Evolutionary conservation across 1,140 invertebrate species (phyloP).

Genomic region (Globodera ellingtonae): DNA sequence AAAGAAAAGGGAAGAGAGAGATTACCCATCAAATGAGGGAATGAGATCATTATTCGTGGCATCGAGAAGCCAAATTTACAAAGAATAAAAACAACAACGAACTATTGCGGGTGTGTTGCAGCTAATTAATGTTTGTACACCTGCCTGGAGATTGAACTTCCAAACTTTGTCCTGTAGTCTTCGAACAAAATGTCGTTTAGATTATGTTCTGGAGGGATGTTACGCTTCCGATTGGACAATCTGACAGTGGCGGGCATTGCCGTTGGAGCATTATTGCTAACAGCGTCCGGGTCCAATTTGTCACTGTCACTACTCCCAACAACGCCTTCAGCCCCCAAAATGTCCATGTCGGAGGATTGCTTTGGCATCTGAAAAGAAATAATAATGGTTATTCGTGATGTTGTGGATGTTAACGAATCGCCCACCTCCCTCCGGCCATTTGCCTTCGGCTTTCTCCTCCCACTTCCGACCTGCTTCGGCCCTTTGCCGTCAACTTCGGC

Average conservation of each 20-base stretch:
- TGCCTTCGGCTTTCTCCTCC: neutral
- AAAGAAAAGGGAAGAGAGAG: no score
- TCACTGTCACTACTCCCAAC: no score
- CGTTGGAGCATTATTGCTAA: no score
- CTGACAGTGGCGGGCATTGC: neutral
- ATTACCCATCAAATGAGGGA: no score
- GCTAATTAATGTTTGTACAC: neutral
- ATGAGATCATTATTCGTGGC: neutral
- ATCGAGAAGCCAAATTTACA: neutral
- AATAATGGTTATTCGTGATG: no score
- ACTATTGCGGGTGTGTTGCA: neutral
- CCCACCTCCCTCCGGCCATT: neutral
- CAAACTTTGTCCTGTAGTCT: neutral
- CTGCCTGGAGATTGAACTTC: neutral
- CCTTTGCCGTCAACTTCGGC: neutral
- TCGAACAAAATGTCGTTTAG: conserved; percentile 4
- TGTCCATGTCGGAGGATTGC: no score
- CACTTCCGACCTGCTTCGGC: no score
- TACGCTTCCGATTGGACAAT: neutral
- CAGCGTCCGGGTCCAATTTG: no score
- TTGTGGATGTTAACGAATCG: no score
- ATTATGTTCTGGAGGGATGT: neutral
- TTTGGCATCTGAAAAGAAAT: no score
- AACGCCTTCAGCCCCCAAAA: no score
- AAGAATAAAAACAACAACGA: neutral